phyloP scores from a whole-genome alignment of 2,888 invertebrate species.

The Chydorus sphaericus region DNA sequence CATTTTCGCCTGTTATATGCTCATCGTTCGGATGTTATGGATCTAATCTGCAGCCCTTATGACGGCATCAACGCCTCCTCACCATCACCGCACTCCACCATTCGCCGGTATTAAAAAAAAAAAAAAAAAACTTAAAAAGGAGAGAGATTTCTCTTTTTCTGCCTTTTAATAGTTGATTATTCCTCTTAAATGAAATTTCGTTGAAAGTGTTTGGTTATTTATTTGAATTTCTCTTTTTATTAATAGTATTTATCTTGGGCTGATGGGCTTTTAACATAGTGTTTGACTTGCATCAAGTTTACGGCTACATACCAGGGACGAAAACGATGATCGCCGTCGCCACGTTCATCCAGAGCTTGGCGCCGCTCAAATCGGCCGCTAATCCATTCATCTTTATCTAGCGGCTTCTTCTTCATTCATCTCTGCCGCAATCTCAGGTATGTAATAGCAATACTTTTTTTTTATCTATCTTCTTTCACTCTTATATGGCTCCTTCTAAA shows the following conservation, averaged over 20 bases:
- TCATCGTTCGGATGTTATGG: slow-evolving; percentile 87
- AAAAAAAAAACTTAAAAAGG: too few species aligned
- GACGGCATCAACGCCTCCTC: too few species aligned
- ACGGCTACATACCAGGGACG: slow-evolving; percentile 59
- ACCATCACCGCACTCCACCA: too few species aligned
- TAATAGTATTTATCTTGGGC: slow-evolving; percentile 77
- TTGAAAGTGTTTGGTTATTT: too few species aligned
- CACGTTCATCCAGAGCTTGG: slow-evolving; percentile 78
- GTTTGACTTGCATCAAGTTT: slow-evolving; percentile 80
- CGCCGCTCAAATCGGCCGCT: slow-evolving; percentile 82
- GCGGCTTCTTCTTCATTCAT: slow-evolving; percentile 81
- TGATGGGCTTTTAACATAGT: slow-evolving; percentile 91
- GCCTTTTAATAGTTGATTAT: too few species aligned
- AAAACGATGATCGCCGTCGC: slow-evolving; percentile 70
- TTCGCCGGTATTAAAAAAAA: too few species aligned
- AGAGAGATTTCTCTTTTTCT: too few species aligned
- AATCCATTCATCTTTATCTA: slow-evolving; percentile 90
- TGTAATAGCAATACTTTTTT: not conserved
- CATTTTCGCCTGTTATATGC: slow-evolving; percentile 75
- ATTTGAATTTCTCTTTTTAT: too few species aligned
- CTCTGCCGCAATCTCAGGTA: slow-evolving; percentile 73
- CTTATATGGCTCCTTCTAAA: too few species aligned
- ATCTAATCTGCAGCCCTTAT: slow-evolving; percentile 53
- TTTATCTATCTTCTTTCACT: not conserved
- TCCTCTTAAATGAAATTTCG: too few species aligned